Evolutionary conservation across 2,113 vertebrate species (phyloP).

Genomic region (Setophaga kirtlandii): DNA sequence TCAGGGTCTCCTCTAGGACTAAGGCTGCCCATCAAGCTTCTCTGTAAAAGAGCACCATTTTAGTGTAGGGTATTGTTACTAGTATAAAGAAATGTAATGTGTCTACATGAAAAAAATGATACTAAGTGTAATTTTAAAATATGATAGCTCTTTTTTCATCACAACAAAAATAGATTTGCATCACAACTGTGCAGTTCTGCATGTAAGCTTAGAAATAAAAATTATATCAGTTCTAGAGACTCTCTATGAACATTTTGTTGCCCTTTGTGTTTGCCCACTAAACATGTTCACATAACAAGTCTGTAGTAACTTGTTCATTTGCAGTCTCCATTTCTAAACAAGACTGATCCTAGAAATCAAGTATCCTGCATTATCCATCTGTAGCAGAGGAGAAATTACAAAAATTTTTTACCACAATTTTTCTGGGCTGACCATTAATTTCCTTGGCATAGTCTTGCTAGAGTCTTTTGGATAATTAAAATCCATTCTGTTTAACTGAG

Average conservation of each 20-base stretch:
- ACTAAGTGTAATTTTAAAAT: not conserved
- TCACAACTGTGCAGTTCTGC: not conserved
- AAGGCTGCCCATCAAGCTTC: not conserved
- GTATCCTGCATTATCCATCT: not conserved
- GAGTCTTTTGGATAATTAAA: not conserved
- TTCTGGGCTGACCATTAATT: not conserved
- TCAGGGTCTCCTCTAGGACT: not conserved
- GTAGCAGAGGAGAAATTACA: not conserved
- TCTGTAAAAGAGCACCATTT: not conserved
- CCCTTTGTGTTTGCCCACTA: not conserved
- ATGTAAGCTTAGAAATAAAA: not conserved
- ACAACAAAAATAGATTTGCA: not conserved
- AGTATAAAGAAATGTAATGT: not conserved
- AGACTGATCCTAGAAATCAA: not conserved
- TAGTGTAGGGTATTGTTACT: not conserved
- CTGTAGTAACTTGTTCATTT: not conserved
- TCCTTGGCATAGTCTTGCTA: not conserved
- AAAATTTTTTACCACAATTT: not conserved
- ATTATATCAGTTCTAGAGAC: not conserved
- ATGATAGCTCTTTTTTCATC: not conserved
- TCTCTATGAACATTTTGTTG: not conserved
- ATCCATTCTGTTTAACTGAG: constrained; percentile 22
- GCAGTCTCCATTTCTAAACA: not conserved
- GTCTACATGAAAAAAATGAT: not conserved
- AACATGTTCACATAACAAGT: not conserved